Evolutionary conservation across 2,888 invertebrate genomes (phyloP), one percentile per base, ranked within the genome.

Genomic region (Drosophila kambysellisi): DNA sequence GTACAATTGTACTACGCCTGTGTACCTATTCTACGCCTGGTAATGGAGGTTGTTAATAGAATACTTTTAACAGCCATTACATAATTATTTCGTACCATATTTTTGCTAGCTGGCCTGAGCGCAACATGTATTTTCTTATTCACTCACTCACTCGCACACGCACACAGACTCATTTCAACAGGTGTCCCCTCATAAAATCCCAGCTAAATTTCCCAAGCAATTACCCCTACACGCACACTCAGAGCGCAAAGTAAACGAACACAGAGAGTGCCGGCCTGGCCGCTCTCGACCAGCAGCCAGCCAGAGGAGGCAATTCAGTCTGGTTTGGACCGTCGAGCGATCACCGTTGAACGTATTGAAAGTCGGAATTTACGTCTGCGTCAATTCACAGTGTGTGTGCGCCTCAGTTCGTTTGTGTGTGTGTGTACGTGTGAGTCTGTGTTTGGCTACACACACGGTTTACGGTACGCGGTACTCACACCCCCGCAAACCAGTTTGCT

Each of bases 401-500:
- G 80, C 46, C 61, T 72, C 59, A 77, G 72, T 25, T 46, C 9
- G 51, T 79, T 70, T 70, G 65, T 65, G 75, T 72, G 75, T 72
- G 62, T 72, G 62, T 74, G 76, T 79, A 37, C 37, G 54, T 37
- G 54, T 37, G 39, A 17, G 25, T 37, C 15, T 83, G 83, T 84
- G 37, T 72, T 74, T 69, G 75, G 66, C 63, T 60, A 57, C 32
- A 82, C 79, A 46, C 46, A 46, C 46, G 20, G 81, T 67, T 79
- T 68, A 70, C 88, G 82, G 72, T 61, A 76, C 76, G 82, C 76
- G 82, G 65, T 69, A 58, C 63, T 77, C 62, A 65, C 88, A 86
- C 88, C 88, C 84, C 82, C 87, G 71, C 85, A 81, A 88, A 88
- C 84, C 84, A 83, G 88, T 88, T 81, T 62, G 73, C 77, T 69